Conservation (phyloP, 2,113 vertebrate species). For the Sorex fumeus region DNA sequence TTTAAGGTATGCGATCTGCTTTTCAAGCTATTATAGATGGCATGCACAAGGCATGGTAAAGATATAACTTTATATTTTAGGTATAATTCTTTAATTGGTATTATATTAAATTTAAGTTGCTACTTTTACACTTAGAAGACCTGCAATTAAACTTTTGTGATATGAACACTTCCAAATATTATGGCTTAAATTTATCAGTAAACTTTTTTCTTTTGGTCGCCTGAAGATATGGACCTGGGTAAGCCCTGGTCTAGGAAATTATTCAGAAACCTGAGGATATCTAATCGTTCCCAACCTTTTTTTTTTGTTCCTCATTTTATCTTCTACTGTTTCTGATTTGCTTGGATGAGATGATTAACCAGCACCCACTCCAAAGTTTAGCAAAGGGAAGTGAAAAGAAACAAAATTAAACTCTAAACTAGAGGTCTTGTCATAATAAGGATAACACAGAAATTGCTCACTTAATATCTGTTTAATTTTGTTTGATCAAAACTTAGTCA, state of each 20-base stretch:
- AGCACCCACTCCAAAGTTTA: neutral
- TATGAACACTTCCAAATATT: neutral
- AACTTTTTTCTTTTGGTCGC: neutral
- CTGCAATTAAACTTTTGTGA: neutral
- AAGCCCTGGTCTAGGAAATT: neutral
- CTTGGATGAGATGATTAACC: neutral
- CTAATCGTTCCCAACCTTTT: neutral
- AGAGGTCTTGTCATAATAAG: neutral
- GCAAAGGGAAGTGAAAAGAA: neutral
- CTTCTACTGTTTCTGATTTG: neutral
- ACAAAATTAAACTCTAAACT: neutral
- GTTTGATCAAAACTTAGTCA: neutral
- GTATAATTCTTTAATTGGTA: neutral
- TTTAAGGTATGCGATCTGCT: neutral
- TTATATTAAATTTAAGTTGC: neutral
- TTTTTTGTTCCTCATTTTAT: neutral
- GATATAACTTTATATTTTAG: neutral
- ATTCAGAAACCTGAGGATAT: no score
- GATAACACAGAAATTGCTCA: neutral
- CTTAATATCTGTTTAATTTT: neutral
- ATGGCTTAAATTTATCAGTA: neutral
- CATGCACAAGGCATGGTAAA: neutral
- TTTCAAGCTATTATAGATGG: conserved; percentile 18
- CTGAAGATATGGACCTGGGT: neutral
- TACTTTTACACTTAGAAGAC: no score